phyloP scores from a whole-genome alignment of 2,888 invertebrate genomes.

The Eudemis profundana region DNA sequence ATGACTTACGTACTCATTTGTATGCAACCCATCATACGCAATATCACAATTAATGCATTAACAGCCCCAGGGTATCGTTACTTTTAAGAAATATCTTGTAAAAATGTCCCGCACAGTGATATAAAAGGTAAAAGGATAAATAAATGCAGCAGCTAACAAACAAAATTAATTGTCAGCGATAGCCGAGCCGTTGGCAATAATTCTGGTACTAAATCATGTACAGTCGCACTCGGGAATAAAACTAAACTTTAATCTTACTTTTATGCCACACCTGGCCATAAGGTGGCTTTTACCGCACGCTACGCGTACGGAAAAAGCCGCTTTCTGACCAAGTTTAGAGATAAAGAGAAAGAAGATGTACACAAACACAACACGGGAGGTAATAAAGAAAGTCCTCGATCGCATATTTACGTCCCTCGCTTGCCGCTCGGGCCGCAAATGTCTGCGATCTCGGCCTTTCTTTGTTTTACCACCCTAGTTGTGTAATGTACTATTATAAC shows the following conservation, averaged over 20 bases:
- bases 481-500: no score
- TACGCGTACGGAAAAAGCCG: no score
- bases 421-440: no score
- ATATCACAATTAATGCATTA: constrained; percentile 20
- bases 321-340: no score
- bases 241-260: constrained; percentile 5
- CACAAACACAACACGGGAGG: no score
- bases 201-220: constrained; percentile 23
- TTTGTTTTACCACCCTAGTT: no score
- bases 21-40: neutral
- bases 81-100: constrained; percentile 18
- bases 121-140: constrained; percentile 26
- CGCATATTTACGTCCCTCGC: no score
- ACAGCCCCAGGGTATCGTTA: constrained; percentile 20
- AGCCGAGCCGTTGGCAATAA: constrained; percentile 34
- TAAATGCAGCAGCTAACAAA: constrained; percentile 25
- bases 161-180: constrained; percentile 33
- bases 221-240: neutral
- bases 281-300: no score
- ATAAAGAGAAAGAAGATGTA: no score
- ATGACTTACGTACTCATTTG: neutral
- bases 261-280: no score
- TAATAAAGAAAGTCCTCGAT: no score
- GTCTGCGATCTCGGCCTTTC: no score
- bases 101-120: constrained; percentile 19